Conservation (phyloP, 2,797 vertebrate genomes). For the Artibeus lituratus region DNA sequence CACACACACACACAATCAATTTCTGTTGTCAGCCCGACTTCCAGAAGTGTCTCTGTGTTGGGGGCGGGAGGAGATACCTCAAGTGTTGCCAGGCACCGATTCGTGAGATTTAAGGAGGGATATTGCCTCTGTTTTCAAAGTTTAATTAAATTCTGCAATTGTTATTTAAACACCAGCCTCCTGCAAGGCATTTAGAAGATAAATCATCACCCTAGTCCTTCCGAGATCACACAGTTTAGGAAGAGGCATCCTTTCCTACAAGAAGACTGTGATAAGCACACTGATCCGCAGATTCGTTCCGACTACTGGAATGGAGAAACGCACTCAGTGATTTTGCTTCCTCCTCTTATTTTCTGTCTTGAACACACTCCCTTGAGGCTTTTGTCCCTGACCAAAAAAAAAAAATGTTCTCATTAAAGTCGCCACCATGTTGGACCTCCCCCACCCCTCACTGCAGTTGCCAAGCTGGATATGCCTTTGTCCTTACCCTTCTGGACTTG, state of each 20-base stretch:
- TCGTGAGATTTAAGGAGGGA: background rate
- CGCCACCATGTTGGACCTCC: rapidly evolving
- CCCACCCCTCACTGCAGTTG: rapidly evolving
- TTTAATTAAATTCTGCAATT: background rate
- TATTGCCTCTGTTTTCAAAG: background rate
- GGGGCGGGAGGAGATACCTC: background rate
- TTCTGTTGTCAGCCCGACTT: slow-evolving; percentile 32
- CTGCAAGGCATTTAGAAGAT: background rate
- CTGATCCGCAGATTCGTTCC: background rate
- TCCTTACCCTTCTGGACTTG: rapidly evolving
- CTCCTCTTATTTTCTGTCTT: background rate
- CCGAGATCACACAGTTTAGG: rapidly evolving
- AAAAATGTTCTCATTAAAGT: background rate
- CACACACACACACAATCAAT: background rate
- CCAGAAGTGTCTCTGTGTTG: background rate
- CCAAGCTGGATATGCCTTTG: background rate
- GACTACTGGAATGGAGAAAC: background rate
- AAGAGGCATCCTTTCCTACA: background rate
- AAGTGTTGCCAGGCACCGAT: background rate
- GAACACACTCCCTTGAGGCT: background rate
- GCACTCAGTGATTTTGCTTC: background rate
- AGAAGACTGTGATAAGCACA: background rate
- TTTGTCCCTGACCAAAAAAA: background rate
- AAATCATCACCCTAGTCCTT: background rate
- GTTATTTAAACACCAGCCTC: background rate